phyloP scores from a whole-genome alignment of 2,888 invertebrate genomes.

The Camptogramma bilineatum region DNA sequence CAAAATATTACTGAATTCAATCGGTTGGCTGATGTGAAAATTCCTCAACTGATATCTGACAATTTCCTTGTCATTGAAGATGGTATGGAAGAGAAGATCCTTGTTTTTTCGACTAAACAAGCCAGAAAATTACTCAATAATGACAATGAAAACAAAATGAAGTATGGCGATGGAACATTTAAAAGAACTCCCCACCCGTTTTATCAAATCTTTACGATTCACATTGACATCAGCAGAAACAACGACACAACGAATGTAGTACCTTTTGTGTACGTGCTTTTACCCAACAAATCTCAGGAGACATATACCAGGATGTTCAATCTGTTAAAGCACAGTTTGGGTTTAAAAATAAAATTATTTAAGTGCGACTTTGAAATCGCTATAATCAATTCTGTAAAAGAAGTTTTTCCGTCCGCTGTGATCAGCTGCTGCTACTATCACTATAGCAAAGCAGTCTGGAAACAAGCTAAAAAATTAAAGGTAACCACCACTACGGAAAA shows the following conservation, averaged over 20 bases:
- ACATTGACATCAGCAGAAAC: constrained; percentile 12
- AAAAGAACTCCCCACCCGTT: constrained; percentile 24
- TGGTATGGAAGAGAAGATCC: constrained; percentile 6
- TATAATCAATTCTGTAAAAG: constrained; percentile 5
- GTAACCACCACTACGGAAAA: background rate
- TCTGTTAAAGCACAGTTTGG: constrained; percentile 7
- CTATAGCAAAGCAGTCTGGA: background rate
- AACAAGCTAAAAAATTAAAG: background rate
- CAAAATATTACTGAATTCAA: constrained; percentile 14
- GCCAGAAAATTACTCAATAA: constrained; percentile 4
- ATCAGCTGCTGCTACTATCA: constrained; percentile 5
- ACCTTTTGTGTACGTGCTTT: background rate
- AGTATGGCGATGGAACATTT: constrained; percentile 10
- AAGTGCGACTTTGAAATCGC: constrained; percentile 10
- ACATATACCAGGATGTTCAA: constrained; percentile 7
- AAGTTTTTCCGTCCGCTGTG: constrained; percentile 2
- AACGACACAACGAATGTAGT: constrained; percentile 5
- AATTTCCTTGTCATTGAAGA: constrained; percentile 17
- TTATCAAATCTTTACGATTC: constrained; percentile 20
- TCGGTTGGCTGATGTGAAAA: constrained; percentile 17
- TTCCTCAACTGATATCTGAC: constrained; percentile 15
- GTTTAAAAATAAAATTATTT: background rate
- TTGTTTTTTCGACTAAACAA: background rate
- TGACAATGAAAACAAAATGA: background rate
- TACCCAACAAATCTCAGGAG: constrained; percentile 7